Evolutionary conservation across 2,888 invertebrate species (phyloP), one percentile per base, ranked within the genome.

Genomic region (Pachliopta kotzebuea): DNA sequence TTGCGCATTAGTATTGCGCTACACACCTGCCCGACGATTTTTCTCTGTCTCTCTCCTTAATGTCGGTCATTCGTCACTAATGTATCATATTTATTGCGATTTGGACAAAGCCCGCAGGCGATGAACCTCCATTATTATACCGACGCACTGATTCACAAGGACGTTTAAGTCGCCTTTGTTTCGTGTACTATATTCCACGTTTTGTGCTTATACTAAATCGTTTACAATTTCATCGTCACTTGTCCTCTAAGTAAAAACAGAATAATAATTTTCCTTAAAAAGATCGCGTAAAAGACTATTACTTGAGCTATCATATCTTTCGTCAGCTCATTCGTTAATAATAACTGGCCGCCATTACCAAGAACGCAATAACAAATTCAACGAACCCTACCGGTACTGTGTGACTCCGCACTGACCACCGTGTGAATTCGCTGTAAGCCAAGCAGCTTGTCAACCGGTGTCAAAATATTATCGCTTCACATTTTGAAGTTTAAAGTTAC

Each of bases 351-450:
- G 80, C 79, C 80, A 80, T 83, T 87, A 87, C 88, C 84, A 83
- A 87, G 90, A 90, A 90, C 83, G 90, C 85, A 85, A 90, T 91
- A 90, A 91, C 86, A 88, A 90, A 90, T 90, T 89, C 91, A 90
- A 90, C 90, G 91, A 91, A 91, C 91, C 86, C 88, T 88, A 85
- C 88, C 86, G 86, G 89, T 88, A 88, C 82, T 85, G 88, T 86
- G 87, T 85, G 88, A 90, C 84, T 88, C 83, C 80, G 77, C 59
- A 60, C 63, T 59, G 65, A 37, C 84, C 85, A 88, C 90, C 90
- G 90, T 90, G 90, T 90, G 90, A 90, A 90, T 88, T 84, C 85
- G 80, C 81, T 80, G 78, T 79, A 80, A 81, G 79, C 80, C 83
- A 77, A 79, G 79, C 81, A 80, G 84, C 86, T 87, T 83, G 79